Conservation (phyloP, 2,797 vertebrate species). For the Scleropages formosus region DNA sequence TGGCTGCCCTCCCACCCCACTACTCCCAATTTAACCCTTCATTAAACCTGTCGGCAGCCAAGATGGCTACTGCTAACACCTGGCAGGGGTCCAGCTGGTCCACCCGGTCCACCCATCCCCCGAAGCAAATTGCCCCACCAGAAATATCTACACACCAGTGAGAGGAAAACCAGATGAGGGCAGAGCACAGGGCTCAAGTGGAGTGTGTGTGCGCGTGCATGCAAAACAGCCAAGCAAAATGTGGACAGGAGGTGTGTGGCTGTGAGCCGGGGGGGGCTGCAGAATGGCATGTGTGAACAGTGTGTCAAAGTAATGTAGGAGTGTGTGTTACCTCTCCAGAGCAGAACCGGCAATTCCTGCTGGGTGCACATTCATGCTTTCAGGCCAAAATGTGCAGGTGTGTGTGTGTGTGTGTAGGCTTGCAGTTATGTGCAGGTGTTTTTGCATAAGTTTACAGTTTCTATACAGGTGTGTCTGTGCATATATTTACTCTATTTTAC, state of each 20-base stretch:
- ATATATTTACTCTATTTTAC: background rate
- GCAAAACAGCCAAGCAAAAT: conserved; percentile 49
- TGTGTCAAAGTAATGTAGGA: background rate
- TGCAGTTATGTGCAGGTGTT: too few relatives aligned
- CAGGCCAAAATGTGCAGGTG: too few relatives aligned
- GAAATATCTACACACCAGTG: conserved; percentile 45
- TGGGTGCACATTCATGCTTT: too few relatives aligned
- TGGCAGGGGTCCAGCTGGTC: conserved; percentile 19
- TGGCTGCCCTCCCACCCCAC: too few relatives aligned
- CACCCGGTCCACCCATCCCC: too few relatives aligned
- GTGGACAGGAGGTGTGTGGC: too few relatives aligned
- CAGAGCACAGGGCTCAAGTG: conserved; percentile 55
- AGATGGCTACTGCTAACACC: background rate
- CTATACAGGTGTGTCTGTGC: background rate
- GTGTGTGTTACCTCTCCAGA: too few relatives aligned
- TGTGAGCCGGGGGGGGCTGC: too few relatives aligned
- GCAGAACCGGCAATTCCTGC: too few relatives aligned
- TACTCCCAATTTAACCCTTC: conserved; percentile 53
- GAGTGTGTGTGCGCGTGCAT: too few relatives aligned
- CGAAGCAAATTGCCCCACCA: conserved; percentile 51
- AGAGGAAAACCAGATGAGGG: conserved; percentile 58
- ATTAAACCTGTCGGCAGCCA: conserved; percentile 47
- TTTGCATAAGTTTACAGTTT: too few relatives aligned
- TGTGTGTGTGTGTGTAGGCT: too few relatives aligned
- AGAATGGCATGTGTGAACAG: background rate